Conservation (phyloP, 2,888 invertebrate species). For the Dolichomitus sp. region DNA sequence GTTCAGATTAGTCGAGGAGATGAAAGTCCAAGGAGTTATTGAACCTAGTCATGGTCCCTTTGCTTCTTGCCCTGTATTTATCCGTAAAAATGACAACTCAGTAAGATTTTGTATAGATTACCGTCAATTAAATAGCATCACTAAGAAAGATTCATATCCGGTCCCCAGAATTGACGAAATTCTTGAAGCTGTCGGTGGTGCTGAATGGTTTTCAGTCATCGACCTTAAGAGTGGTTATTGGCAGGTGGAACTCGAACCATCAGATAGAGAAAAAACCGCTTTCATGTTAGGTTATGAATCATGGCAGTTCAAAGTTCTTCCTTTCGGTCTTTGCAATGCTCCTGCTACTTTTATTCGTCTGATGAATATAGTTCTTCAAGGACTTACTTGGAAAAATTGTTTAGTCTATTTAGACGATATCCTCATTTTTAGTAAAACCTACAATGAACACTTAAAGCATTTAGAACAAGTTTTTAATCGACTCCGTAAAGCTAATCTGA, state of each 20-base stretch:
- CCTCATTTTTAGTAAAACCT: too few relatives aligned
- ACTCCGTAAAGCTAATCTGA: constrained; percentile 22
- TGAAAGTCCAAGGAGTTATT: constrained; percentile 14
- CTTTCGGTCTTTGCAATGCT: too few relatives aligned
- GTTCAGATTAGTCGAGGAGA: background rate
- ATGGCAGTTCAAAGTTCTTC: too few relatives aligned
- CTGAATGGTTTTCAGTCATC: background rate
- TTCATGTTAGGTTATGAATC: too few relatives aligned
- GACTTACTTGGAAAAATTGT: too few relatives aligned
- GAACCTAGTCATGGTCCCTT: constrained; percentile 36
- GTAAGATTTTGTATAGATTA: constrained; percentile 23
- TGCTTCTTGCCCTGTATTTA: constrained; percentile 11
- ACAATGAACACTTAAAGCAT: constrained; percentile 8
- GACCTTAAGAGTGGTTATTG: too few relatives aligned
- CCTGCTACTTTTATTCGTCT: too few relatives aligned
- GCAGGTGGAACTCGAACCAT: too few relatives aligned
- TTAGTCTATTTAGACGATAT: too few relatives aligned
- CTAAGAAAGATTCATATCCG: constrained; percentile 40
- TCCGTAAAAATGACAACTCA: constrained; percentile 19
- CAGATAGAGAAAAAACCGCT: too few relatives aligned
- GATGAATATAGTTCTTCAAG: too few relatives aligned
- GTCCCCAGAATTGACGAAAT: constrained; percentile 2
- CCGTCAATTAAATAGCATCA: constrained; percentile 16
- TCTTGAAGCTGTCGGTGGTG: constrained; percentile 19
- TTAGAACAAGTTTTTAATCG: constrained; percentile 11